Conservation (phyloP, 2,113 vertebrate genomes). For the Hiodon tergisus region DNA sequence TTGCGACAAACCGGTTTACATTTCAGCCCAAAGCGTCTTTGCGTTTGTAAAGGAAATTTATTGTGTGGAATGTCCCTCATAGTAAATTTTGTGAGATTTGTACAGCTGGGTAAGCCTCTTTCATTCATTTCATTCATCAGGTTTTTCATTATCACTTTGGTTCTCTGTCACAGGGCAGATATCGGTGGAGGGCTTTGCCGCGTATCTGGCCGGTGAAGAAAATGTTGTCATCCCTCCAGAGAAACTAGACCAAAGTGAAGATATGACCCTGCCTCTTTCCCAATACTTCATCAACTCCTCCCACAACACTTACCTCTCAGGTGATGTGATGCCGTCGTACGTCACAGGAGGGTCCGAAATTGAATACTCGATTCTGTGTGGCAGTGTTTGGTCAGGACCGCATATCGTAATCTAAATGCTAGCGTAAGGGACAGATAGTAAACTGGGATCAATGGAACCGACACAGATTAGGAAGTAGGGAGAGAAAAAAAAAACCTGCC, state of each 20-base stretch:
- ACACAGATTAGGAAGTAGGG: no score
- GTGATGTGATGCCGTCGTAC: slow-evolving; percentile 46
- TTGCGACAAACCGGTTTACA: no score
- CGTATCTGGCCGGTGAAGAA: slow-evolving; percentile 88
- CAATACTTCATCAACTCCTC: slow-evolving; percentile 98
- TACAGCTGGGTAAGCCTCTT: no score
- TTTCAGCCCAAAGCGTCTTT: no score
- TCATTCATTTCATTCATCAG: neutral
- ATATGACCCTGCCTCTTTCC: slow-evolving; percentile 93
- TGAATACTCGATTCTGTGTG: neutral
- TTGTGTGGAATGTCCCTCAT: no score
- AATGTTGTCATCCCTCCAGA: slow-evolving; percentile 92
- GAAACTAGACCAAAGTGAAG: slow-evolving; percentile 96
- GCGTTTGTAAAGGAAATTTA: no score
- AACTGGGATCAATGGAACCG: no score
- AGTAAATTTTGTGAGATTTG: no score
- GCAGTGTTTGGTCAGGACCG: neutral
- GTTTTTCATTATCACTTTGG: neutral
- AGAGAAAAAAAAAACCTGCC: no score
- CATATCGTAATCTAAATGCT: no score
- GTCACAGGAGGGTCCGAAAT: neutral
- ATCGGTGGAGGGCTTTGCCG: slow-evolving; percentile 85
- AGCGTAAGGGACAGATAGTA: no score
- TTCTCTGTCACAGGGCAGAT: slow-evolving; percentile 70
- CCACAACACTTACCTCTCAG: slow-evolving; percentile 98